Conservation (phyloP, 2,113 vertebrate species). For the Colaptes auratus region DNA sequence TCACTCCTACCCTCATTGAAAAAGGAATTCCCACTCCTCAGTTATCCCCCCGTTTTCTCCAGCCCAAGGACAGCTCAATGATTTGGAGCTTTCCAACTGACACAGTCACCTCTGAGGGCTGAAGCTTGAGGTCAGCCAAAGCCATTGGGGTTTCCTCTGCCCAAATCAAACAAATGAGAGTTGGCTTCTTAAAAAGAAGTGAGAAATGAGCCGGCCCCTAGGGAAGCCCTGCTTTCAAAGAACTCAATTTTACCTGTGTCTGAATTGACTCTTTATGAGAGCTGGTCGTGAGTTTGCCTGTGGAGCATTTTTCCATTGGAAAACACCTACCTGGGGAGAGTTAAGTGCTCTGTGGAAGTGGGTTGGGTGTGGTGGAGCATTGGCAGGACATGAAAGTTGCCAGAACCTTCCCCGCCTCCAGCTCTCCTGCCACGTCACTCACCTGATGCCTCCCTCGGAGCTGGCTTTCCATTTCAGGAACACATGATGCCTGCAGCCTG, state of each 20-base stretch:
- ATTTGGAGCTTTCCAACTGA: not conserved
- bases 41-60: not conserved
- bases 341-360: not conserved
- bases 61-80: not conserved
- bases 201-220: not conserved
- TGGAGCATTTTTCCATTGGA: not conserved
- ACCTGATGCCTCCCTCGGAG: not conserved
- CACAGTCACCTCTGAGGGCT: not conserved
- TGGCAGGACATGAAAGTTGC: not conserved
- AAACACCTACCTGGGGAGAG: not conserved
- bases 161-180: not conserved
- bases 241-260: not conserved
- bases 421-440: not conserved
- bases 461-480: not conserved
- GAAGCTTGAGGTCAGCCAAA: not conserved
- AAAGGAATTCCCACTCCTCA: not conserved
- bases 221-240: not conserved
- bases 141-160: not conserved
- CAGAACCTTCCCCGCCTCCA: not conserved
- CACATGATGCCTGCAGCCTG: not conserved
- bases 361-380: conserved; percentile 1
- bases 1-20: fast-evolving
- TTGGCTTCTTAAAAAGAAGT: not conserved
- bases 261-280: not conserved
- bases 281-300: not conserved